Base-by-base conservation (phyloP, 2,113 vertebrate species). In the Rynchops niger region DNA sequence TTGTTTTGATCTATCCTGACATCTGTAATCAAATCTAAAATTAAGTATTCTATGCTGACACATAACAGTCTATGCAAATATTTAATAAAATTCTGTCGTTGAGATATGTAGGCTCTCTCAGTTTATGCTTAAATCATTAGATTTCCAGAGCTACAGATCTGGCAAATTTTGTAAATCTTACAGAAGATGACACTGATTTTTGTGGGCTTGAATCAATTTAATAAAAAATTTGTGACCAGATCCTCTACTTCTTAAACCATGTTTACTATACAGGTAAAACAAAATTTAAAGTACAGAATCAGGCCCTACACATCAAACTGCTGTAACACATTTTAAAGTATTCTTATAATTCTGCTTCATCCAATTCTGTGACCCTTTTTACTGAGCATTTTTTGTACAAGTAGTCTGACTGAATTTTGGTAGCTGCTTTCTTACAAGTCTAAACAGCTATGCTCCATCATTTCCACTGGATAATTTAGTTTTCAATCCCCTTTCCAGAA, bases 381-480 rank as follows among this genome's bases (percentile, higher is more conserved):
- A 26, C 67, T 52, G 34, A 66, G 27, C 62, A 21, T 16, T 76
- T 94, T 92, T 69, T 42, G 27, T 78, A 30, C 25, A 65, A 83
- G 32, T 25, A 52, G 27, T 65, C 88, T 15, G 2, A 30, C 27
- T 82, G 52, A 27, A 25, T 86, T 88, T 81, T 71, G 56, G 53
- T 62, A 53, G 50, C 79, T 93, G n/a, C 74, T 66, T 96, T 95
- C 72, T 92, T 81, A 77, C 53, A 38, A 38, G 50, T 42, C 66
- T 82, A 32, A 96, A 45, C 67, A 90, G 69, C 70, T 71, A 38
- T 53, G 59, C 87, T 89, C 50, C 76, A 79, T 86, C 84, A 73
- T 94, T 95, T 96, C 94, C 80, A 67, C 17, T 83, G 89, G 66
- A 42, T 96, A 93, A 91, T 92, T 96, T 82, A 32, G 50, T 94